phyloP scores from a whole-genome alignment of 2,888 invertebrate species.

The Odontocolon sp. region DNA sequence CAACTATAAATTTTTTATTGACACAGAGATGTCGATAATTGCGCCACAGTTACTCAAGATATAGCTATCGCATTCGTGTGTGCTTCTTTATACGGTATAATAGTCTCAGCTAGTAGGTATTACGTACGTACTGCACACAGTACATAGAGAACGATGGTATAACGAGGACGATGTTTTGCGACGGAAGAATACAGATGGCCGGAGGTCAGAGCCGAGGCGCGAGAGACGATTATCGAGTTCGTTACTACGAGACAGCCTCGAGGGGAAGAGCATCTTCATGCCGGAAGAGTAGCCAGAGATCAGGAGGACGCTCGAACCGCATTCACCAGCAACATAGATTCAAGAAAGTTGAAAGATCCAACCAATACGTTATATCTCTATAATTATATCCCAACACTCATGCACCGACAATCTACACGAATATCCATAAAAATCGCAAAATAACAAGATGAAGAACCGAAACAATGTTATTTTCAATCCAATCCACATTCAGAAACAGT shows the following conservation, averaged over 20 bases:
- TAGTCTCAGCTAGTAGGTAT: too few relatives aligned
- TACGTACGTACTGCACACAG: too few relatives aligned
- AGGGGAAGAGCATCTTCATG: conserved; percentile 61
- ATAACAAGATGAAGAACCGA: background rate
- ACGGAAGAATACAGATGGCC: conserved; percentile 70
- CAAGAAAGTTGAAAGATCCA: conserved; percentile 19
- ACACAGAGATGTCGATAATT: too few relatives aligned
- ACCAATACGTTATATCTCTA: conserved; percentile 34
- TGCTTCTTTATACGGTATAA: too few relatives aligned
- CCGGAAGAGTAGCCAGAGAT: conserved; percentile 67
- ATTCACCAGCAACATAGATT: conserved; percentile 41
- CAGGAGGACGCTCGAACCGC: conserved; percentile 43
- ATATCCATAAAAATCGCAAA: background rate
- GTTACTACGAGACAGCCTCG: conserved; percentile 65
- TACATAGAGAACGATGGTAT: conserved; percentile 52
- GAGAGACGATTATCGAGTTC: conserved; percentile 71
- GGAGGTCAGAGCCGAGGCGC: conserved; percentile 70
- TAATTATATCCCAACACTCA: background rate
- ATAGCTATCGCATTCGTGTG: too few relatives aligned
- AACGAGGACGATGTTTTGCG: conserved; percentile 69
- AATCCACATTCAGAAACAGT: background rate
- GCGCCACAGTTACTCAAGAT: too few relatives aligned
- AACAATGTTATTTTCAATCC: background rate
- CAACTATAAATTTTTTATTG: too few relatives aligned
- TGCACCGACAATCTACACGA: background rate